Base-by-base conservation (phyloP, 2,113 vertebrate genomes). In the Phalacrocorax pelagicus region DNA sequence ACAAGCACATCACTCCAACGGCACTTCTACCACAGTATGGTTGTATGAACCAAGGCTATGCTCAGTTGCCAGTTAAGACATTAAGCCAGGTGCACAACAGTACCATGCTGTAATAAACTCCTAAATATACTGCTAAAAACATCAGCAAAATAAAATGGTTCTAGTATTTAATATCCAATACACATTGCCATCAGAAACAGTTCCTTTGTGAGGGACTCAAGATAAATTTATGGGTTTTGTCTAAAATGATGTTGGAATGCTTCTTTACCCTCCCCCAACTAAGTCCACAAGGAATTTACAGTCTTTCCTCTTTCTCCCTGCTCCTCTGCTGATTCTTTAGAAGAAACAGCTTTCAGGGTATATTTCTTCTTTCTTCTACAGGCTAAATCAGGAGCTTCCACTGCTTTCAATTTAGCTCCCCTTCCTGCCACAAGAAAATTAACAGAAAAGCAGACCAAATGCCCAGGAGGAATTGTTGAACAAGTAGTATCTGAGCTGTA, bases 361-460 rank as follows among this genome's bases (percentile, higher is more conserved):
- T 67, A 55, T 77, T 90, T 62, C 59, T 90, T 62, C 59, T 67
- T 66, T 84, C 62, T 91, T 42, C 67, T 63, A 63, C 32, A 81
- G 59, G 58, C 69, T 94, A 81, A 86, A 92, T 86, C 59, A 86
- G 72, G 58, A 88, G 17, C 11, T 86, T 93, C 72, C 59, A 67
- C 72, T 83, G 67, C 78, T 94, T 86, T 96, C 86, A 96, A 74
- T 90, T 90, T 59, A 95, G 79, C 67, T 81, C 40, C 52, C 61
- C 75, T 84, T 88, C 51, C 72, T 90, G 47, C 34, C 59, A 88
- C 63, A 90, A 86, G 96, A 84, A 93, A 88, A 96, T 88, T 88
- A 95, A 96, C 46, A 90, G 90, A 90, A 91, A 94, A 93, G 86
- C 82, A 94, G 79, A 92, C 57, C 80, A 96, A 95, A 91, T 57